Percentiles rank a stretch among this genome's conserved stretches.
phyloP scores from a whole-genome alignment of 2,113 vertebrate species.

The Lepisosteus oculatus region DNA sequence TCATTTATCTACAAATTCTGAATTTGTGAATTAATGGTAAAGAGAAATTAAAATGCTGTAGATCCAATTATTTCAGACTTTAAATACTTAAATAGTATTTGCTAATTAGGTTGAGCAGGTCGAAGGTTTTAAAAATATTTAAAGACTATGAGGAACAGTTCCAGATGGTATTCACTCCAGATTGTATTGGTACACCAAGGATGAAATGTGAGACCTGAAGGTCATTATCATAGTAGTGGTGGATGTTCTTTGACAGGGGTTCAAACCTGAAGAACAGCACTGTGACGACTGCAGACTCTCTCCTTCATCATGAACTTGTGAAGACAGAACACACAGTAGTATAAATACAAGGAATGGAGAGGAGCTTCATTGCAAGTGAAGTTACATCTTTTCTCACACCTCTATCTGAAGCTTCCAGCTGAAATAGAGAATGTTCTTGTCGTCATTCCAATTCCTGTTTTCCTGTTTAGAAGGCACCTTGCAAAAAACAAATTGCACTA shows the following conservation, averaged over 20 bases:
- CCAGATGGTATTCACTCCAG: conserved; percentile 15
- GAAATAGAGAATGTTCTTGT: too few relatives aligned
- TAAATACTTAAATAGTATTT: conserved; percentile 37
- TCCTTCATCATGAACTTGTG: not conserved
- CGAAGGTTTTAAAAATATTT: conserved; percentile 46
- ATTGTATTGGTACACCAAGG: not conserved
- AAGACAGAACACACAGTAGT: too few relatives aligned
- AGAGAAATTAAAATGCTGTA: not conserved
- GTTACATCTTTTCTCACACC: too few relatives aligned
- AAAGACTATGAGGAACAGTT: not conserved
- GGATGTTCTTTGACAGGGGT: not conserved
- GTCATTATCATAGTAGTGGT: conserved; percentile 16
- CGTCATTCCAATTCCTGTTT: too few relatives aligned
- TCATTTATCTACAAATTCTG: too few relatives aligned
- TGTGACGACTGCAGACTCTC: not conserved
- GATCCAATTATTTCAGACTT: not conserved
- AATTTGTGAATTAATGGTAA: too few relatives aligned
- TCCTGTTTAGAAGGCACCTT: too few relatives aligned
- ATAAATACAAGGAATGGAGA: too few relatives aligned
- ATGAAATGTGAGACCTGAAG: not conserved
- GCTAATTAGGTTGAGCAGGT: conserved; percentile 65
- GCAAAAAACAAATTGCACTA: too few relatives aligned
- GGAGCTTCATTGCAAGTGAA: too few relatives aligned
- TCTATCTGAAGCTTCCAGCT: too few relatives aligned
- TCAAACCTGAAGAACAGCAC: not conserved